A percentile compares a stretch with the other conserved stretches of the same genome.
These are phyloP conservation scores for Palythoa grandiflora DNA, from an alignment of 92 coral and sea anemone genomes.

Conservation along the genomic window DNA sequence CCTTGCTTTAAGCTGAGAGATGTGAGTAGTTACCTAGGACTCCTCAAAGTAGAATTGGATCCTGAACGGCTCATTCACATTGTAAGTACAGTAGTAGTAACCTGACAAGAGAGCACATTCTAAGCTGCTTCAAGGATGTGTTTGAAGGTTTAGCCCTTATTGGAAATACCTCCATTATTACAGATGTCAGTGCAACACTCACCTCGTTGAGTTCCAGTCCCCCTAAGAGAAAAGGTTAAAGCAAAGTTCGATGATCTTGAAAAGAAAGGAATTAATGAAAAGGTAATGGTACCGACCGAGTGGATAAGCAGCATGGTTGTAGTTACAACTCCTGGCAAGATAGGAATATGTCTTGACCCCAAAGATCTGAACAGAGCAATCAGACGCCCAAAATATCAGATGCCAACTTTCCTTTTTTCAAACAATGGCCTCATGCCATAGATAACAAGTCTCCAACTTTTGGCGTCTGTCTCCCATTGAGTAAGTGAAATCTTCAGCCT, in stretches of 20 bases:
- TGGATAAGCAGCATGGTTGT: not conserved
- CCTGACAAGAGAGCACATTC: constrained; percentile 20
- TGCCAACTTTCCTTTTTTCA: not conserved
- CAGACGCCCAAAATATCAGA: not conserved
- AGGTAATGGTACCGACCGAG: not conserved
- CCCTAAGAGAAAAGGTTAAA: not conserved
- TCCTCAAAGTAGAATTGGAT: constrained; percentile 20
- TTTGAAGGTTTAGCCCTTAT: constrained; percentile 24
- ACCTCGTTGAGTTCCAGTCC: constrained; percentile 10
- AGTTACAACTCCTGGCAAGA: not conserved
- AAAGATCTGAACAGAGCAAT: not conserved
- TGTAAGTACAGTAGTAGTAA: not conserved
- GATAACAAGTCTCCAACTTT: no score
- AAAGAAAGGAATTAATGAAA: not conserved
- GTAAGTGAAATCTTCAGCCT: no score
- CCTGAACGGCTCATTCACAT: constrained; percentile 1
- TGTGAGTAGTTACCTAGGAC: constrained; percentile 29
- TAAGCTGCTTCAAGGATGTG: constrained; percentile 26
- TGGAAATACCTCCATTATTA: constrained; percentile 26
- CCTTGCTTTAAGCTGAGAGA: constrained; percentile 58
- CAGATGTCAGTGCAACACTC: constrained; percentile 56
- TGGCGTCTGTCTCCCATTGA: no score
- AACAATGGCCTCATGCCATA: no score
- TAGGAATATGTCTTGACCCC: not conserved
- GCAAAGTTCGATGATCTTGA: not conserved